phyloP scores from a whole-genome alignment of 2,113 vertebrate genomes.

The Camelus bactrianus region DNA sequence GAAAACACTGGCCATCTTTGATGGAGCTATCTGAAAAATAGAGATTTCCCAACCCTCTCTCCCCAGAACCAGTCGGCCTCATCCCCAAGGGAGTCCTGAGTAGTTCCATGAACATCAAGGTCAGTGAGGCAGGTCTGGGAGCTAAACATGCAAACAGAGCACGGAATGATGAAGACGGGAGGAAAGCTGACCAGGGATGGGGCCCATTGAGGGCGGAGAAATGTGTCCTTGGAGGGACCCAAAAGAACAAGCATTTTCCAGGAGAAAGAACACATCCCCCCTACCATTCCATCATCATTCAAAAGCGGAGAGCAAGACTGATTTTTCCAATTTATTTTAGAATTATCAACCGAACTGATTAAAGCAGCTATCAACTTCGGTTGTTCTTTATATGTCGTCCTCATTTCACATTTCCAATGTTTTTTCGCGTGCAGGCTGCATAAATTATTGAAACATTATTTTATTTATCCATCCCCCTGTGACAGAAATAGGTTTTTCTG shows the following conservation, averaged over 20 bases:
- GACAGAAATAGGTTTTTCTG: conserved; percentile 86
- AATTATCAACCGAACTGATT: conserved; percentile 84
- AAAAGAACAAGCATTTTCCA: not conserved
- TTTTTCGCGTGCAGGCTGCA: conserved; percentile 70
- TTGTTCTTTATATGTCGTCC: conserved; percentile 73
- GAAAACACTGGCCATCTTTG: not conserved
- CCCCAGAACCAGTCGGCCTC: fast-evolving
- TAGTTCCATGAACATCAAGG: not conserved
- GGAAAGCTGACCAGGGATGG: too few relatives aligned
- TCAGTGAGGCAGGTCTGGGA: fast-evolving
- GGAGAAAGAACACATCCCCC: conserved; percentile 33
- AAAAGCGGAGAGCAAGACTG: conserved; percentile 66
- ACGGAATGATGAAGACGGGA: fast-evolving
- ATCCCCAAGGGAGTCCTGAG: not conserved
- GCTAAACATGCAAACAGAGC: fast-evolving
- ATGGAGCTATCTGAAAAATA: not conserved
- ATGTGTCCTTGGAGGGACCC: not conserved
- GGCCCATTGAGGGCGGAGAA: not conserved
- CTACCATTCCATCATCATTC: conserved; percentile 16
- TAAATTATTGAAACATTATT: conserved; percentile 89
- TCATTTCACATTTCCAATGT: conserved; percentile 78
- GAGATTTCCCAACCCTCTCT: fast-evolving
- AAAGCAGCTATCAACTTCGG: conserved; percentile 81
- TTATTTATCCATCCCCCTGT: conserved; percentile 84
- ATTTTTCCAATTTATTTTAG: conserved; percentile 84